These are phyloP conservation scores for Bovichtus variegatus DNA, from an alignment of 2,797 vertebrate species.

Conservation along the genomic window DNA sequence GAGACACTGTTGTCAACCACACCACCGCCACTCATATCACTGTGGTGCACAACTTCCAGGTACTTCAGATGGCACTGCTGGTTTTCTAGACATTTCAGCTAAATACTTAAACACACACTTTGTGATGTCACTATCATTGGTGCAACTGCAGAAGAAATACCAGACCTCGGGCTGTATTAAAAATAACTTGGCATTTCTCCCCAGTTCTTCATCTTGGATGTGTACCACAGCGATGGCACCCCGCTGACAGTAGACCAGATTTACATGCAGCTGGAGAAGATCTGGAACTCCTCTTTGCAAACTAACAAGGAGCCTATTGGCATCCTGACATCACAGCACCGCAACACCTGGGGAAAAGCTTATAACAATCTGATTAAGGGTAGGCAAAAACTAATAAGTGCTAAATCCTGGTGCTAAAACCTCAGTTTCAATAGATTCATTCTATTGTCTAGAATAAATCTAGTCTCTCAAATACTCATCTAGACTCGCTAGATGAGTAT, in stretches of 20 bases:
- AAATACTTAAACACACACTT: background rate
- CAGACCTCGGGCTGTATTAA: background rate
- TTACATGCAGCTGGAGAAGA: slow-evolving; percentile 95
- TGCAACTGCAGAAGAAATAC: background rate
- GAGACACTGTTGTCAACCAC: slow-evolving; percentile 89
- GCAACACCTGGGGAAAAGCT: slow-evolving; percentile 98
- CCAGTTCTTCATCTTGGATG: slow-evolving; percentile 95
- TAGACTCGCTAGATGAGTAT: background rate
- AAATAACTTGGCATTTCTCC: slow-evolving; percentile 10
- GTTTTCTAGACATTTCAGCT: slow-evolving; percentile 2
- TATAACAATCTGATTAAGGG: slow-evolving; percentile 96
- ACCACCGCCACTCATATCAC: slow-evolving; percentile 91
- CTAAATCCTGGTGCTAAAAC: background rate
- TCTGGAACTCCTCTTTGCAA: slow-evolving; percentile 98
- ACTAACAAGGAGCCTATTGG: slow-evolving; percentile 98
- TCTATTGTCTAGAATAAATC: background rate
- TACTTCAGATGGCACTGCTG: slow-evolving; percentile 63
- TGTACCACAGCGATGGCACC: slow-evolving; percentile 94
- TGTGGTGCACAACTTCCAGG: slow-evolving; percentile 98
- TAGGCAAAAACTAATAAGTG: slow-evolving; percentile 54
- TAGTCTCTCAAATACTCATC: background rate
- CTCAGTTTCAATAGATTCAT: background rate
- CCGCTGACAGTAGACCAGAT: slow-evolving; percentile 93
- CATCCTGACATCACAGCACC: slow-evolving; percentile 96
- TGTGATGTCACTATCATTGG: background rate